Conservation (phyloP, 2,797 vertebrate species). For the Sitta carolinensis region DNA sequence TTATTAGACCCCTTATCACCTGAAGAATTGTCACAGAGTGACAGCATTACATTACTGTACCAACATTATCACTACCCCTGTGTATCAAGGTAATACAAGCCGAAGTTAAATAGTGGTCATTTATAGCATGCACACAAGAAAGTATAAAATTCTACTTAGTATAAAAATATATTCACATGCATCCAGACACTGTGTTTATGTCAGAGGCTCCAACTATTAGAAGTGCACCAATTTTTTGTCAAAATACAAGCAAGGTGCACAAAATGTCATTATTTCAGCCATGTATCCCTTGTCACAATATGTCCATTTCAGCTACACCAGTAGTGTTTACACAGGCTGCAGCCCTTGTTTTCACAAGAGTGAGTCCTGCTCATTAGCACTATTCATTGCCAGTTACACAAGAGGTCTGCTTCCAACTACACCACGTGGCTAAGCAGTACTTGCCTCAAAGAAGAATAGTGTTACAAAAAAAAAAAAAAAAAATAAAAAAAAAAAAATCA, state of each 20-base stretch:
- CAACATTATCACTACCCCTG: not conserved
- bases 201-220: not conserved
- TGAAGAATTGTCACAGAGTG: slow-evolving; percentile 46
- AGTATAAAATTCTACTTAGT: not conserved
- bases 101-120: slow-evolving; percentile 19
- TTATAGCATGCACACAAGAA: not conserved
- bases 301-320: slow-evolving; percentile 23
- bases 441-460: not conserved
- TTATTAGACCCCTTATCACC: slow-evolving; percentile 65
- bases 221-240: not conserved
- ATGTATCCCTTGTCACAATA: not conserved
- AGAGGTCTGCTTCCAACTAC: slow-evolving; percentile 14
- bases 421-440: not conserved
- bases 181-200: not conserved
- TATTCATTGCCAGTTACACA: slow-evolving; percentile 38
- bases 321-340: slow-evolving; percentile 33
- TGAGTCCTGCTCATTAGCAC: slow-evolving; percentile 37
- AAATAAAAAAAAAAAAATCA: not conserved
- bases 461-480: not conserved
- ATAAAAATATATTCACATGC: not conserved
- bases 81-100: slow-evolving; percentile 31
- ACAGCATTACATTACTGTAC: not conserved
- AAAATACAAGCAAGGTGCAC: not conserved
- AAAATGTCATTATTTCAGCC: slow-evolving; percentile 26
- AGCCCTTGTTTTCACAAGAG: slow-evolving; percentile 44